phyloP scores from a whole-genome alignment of 2,888 invertebrate species.

The Cordilura impudica region DNA sequence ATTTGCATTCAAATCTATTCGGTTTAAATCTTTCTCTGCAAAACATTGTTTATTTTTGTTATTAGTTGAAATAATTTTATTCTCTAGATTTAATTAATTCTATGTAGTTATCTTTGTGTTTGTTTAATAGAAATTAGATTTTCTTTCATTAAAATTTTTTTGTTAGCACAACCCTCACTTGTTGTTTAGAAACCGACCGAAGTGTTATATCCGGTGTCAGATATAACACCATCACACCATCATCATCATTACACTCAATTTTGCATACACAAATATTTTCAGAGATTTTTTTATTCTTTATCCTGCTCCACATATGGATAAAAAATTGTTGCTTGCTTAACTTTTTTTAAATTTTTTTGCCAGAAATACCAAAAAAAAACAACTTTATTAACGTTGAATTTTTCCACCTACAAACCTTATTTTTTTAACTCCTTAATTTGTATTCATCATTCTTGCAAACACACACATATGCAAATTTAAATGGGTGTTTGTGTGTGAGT shows the following conservation, averaged over 20 bases:
- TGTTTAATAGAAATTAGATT: neutral
- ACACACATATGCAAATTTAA: neutral
- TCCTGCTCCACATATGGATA: neutral
- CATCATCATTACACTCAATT: constrained; percentile 1
- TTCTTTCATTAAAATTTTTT: neutral
- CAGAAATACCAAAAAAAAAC: constrained; percentile 36
- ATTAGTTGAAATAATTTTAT: neutral
- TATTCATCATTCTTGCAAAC: constrained; percentile 18
- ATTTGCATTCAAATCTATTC: constrained; percentile 7
- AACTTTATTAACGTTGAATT: constrained; percentile 46
- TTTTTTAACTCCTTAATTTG: constrained; percentile 52
- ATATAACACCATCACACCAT: constrained; percentile 22
- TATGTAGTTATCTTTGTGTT: neutral
- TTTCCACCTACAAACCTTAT: constrained; percentile 59
- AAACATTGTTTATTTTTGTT: neutral
- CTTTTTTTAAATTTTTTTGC: constrained; percentile 19
- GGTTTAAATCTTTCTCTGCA: constrained; percentile 1
- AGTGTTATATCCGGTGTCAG: constrained; percentile 46
- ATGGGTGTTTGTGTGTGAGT: neutral
- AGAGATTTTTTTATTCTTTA: neutral
- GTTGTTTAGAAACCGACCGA: neutral
- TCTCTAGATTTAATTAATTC: constrained; percentile 23
- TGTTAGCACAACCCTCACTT: neutral
- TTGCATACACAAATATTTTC: neutral
- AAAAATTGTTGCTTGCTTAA: constrained; percentile 38